Conservation (phyloP, 1,140 invertebrate species). For the Micrasema longulum region DNA sequence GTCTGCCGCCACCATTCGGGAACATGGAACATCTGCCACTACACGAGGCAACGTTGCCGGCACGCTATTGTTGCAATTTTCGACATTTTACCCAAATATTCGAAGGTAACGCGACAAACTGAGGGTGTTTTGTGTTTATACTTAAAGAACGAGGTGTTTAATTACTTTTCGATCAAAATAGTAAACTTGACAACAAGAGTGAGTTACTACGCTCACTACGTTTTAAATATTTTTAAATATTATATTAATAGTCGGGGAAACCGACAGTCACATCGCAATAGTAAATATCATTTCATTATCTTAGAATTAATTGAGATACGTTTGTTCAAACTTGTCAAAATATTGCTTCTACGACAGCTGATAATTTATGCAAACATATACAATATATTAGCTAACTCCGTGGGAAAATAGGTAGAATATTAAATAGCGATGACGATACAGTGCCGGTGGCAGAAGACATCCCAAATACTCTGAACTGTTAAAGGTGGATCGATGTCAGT, state of each 20-base stretch:
- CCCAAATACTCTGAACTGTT: neutral
- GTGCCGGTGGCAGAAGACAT: neutral
- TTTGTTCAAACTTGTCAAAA: conserved; percentile 20
- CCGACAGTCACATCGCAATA: too few relatives aligned
- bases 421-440: neutral
- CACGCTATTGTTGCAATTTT: neutral
- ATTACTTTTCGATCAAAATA: too few relatives aligned
- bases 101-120: too few relatives aligned
- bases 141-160: too few relatives aligned
- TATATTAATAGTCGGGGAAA: too few relatives aligned
- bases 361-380: conserved; percentile 33
- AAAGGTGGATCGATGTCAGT: conserved; percentile 15
- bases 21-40: conserved; percentile 28
- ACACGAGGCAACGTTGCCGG: neutral
- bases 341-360: conserved; percentile 15
- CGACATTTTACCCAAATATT: neutral
- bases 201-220: too few relatives aligned
- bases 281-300: too few relatives aligned
- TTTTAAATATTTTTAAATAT: too few relatives aligned
- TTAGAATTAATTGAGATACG: too few relatives aligned
- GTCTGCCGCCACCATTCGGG: conserved; percentile 6
- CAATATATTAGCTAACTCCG: conserved; percentile 23
- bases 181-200: too few relatives aligned
- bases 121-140: too few relatives aligned
- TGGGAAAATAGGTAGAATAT: conserved; percentile 22